Conservation (phyloP, 2,888 invertebrate species). For the Lysandra coridon region DNA sequence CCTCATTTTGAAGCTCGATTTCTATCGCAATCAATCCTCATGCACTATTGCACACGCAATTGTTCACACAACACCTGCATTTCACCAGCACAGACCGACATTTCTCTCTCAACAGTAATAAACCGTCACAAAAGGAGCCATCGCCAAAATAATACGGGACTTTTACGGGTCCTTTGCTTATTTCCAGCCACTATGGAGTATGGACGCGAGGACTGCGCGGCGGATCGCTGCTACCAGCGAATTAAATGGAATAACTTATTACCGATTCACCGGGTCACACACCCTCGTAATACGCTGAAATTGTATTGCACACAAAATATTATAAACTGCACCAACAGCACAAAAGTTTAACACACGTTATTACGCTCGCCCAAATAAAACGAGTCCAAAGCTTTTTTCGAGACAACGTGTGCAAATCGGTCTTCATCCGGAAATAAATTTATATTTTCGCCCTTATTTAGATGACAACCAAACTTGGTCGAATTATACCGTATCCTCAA, state of each 20-base stretch:
- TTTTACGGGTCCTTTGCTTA: slow-evolving; percentile 65
- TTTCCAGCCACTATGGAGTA: slow-evolving; percentile 62
- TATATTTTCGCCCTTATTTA: slow-evolving; percentile 58
- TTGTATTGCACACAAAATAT: slow-evolving; percentile 37
- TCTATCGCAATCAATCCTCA: slow-evolving; percentile 75
- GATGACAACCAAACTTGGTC: slow-evolving; percentile 55
- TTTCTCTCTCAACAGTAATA: slow-evolving; percentile 64
- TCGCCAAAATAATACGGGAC: slow-evolving; percentile 64
- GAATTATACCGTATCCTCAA: slow-evolving; percentile 53
- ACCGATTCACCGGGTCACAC: slow-evolving; percentile 42
- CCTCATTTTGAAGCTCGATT: slow-evolving; percentile 75
- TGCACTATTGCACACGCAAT: slow-evolving; percentile 76
- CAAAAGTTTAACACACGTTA: slow-evolving; percentile 39
- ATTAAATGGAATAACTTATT: slow-evolving; percentile 44
- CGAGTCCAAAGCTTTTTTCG: slow-evolving; percentile 39
- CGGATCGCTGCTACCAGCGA: slow-evolving; percentile 44
- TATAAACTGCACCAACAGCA: slow-evolving; percentile 39
- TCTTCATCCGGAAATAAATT: slow-evolving; percentile 49
- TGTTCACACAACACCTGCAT: slow-evolving; percentile 77
- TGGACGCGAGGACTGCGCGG: slow-evolving; percentile 68
- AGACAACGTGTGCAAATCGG: slow-evolving; percentile 49
- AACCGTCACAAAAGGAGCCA: slow-evolving; percentile 70
- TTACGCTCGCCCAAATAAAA: slow-evolving; percentile 41
- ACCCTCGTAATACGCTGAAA: slow-evolving; percentile 39
- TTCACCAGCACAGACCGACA: slow-evolving; percentile 66